phyloP scores from a whole-genome alignment of 2,113 vertebrate species.

The Calcarius ornatus region DNA sequence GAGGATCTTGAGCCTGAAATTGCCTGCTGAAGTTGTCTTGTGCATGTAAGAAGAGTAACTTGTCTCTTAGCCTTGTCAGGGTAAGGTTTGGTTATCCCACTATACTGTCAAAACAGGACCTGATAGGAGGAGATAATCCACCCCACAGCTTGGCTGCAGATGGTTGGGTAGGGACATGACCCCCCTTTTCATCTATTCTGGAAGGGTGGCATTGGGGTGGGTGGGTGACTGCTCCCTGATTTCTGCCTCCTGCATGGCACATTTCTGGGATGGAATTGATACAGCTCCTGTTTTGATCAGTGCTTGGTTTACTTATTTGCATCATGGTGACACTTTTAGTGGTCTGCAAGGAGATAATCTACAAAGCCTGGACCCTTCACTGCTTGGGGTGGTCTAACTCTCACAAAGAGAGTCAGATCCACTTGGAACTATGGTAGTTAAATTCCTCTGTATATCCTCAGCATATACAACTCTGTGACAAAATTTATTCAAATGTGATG shows the following conservation, averaged over 20 bases:
- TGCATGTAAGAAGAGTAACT: neutral
- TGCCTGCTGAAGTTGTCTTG: neutral
- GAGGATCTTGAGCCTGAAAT: neutral
- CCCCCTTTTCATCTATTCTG: fast-evolving
- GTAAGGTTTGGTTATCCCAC: neutral
- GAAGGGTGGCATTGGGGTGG: neutral
- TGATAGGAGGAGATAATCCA: neutral
- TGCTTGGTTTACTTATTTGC: neutral
- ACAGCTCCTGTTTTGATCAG: neutral
- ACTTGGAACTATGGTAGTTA: neutral
- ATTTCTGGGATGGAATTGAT: neutral
- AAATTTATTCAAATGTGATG: neutral
- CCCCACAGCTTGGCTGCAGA: neutral
- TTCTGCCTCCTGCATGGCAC: neutral
- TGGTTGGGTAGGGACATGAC: neutral
- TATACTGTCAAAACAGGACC: neutral
- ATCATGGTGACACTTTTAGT: neutral
- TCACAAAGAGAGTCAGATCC: neutral
- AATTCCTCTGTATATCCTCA: neutral
- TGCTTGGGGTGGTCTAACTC: neutral
- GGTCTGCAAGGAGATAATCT: neutral
- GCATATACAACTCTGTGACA: neutral
- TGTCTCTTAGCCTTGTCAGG: neutral
- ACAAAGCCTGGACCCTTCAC: neutral
- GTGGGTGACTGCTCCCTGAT: neutral